Percentiles rank a stretch among this genome's conserved stretches.
These are phyloP conservation scores for Platysteira castanea DNA, from an alignment of 2,113 vertebrate genomes.

Conservation along the genomic window DNA sequence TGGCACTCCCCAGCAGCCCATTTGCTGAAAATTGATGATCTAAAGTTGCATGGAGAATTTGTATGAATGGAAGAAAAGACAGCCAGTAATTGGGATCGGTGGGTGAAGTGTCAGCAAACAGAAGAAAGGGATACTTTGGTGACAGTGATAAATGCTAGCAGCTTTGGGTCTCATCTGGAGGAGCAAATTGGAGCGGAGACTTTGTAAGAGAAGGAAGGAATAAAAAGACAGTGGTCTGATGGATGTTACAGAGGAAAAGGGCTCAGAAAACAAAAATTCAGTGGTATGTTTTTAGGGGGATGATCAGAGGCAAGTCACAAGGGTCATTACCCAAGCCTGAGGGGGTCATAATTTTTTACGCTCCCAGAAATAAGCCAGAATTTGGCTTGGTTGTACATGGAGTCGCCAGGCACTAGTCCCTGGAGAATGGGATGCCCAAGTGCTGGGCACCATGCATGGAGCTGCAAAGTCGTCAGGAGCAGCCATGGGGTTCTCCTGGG, in stretches of 20 bases:
- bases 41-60: constrained; percentile 52
- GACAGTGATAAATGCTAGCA: constrained; percentile 61
- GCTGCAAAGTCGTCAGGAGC: neutral
- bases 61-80: constrained; percentile 58
- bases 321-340: neutral
- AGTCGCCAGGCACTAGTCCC: neutral
- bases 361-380: neutral
- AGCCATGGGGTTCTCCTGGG: accelerated
- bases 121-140: constrained; percentile 56
- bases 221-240: constrained; percentile 3
- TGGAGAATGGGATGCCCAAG: neutral
- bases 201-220: constrained; percentile 7
- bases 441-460: neutral
- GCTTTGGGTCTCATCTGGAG: constrained; percentile 49
- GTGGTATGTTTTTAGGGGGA: neutral
- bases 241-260: neutral
- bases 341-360: neutral
- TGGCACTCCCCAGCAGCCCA: neutral
- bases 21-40: constrained; percentile 56
- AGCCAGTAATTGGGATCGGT: constrained; percentile 60
- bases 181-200: neutral
- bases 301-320: neutral
- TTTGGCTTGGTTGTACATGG: neutral
- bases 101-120: constrained; percentile 62
- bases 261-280: constrained; percentile 8